phyloP scores from a whole-genome alignment of 2,113 vertebrate species.

The Neodontobutis hainanensis region DNA sequence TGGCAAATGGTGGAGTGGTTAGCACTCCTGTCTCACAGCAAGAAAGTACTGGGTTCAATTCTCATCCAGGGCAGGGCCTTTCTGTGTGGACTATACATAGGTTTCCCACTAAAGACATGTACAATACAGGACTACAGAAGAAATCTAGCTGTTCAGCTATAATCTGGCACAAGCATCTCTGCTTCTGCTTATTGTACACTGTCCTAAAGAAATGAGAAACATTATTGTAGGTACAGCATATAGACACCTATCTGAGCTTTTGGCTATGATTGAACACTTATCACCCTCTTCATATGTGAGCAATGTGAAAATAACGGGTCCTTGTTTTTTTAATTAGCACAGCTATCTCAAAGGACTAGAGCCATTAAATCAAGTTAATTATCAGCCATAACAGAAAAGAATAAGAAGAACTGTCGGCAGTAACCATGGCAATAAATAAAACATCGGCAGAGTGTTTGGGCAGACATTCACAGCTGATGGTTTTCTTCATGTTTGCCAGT shows the following conservation, averaged over 20 bases:
- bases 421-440: constrained; percentile 26
- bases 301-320: constrained; percentile 55
- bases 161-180: too few relatives aligned
- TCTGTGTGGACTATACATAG: too few relatives aligned
- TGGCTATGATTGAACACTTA: constrained; percentile 45
- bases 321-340: constrained; percentile 67
- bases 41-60: too few relatives aligned
- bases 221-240: constrained; percentile 5
- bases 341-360: constrained; percentile 38
- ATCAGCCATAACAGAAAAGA: constrained; percentile 45
- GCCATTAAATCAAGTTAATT: constrained; percentile 72
- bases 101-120: too few relatives aligned
- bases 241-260: constrained; percentile 17
- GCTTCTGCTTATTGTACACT: not conserved
- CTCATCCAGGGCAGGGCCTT: too few relatives aligned
- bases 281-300: constrained; percentile 45
- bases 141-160: too few relatives aligned
- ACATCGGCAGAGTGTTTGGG: constrained; percentile 7
- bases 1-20: too few relatives aligned
- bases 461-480: not conserved
- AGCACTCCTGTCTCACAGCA: too few relatives aligned
- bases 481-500: not conserved
- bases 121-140: too few relatives aligned
- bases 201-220: not conserved
- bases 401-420: not conserved